A percentile compares a stretch with the other conserved stretches of the same genome.
phyloP scores from a whole-genome alignment of 2,113 vertebrate genomes.

The Dipodomys spectabilis region DNA sequence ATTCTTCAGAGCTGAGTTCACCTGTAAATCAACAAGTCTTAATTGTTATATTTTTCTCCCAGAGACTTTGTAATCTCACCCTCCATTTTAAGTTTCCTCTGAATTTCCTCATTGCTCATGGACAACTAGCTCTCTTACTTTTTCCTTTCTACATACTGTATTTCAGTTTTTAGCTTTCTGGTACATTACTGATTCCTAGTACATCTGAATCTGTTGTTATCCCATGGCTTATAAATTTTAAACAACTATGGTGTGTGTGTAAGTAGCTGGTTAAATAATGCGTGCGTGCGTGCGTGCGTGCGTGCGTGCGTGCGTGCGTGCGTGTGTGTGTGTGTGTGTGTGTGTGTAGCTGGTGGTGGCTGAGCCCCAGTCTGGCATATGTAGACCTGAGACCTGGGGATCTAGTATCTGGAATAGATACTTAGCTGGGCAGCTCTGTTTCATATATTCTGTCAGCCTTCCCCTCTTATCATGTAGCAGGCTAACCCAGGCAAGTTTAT shows the following conservation, averaged over 20 bases:
- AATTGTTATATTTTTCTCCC: too few relatives aligned
- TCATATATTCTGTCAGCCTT: not conserved
- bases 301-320: not conserved
- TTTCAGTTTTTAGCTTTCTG: not conserved
- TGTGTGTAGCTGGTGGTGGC: not conserved
- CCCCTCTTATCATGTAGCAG: not conserved
- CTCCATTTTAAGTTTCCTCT: too few relatives aligned
- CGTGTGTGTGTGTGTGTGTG: too few relatives aligned
- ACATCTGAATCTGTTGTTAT: not conserved
- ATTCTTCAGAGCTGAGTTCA: too few relatives aligned
- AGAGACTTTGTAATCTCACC: too few relatives aligned
- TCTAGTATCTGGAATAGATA: not conserved
- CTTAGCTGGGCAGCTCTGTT: not conserved
- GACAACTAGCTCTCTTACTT: not conserved
- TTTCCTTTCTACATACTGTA: not conserved
- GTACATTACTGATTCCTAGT: not conserved
- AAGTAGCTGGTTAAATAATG: too few relatives aligned
- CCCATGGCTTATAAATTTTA: not conserved
- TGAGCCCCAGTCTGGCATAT: not conserved
- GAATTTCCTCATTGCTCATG: too few relatives aligned
- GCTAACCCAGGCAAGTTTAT: not conserved
- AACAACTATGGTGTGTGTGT: not conserved
- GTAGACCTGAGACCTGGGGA: not conserved
- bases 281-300: too few relatives aligned
- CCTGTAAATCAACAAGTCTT: too few relatives aligned